Base-by-base conservation (phyloP, 1,140 invertebrate genomes). In the Teleogryllus occipitalis region DNA sequence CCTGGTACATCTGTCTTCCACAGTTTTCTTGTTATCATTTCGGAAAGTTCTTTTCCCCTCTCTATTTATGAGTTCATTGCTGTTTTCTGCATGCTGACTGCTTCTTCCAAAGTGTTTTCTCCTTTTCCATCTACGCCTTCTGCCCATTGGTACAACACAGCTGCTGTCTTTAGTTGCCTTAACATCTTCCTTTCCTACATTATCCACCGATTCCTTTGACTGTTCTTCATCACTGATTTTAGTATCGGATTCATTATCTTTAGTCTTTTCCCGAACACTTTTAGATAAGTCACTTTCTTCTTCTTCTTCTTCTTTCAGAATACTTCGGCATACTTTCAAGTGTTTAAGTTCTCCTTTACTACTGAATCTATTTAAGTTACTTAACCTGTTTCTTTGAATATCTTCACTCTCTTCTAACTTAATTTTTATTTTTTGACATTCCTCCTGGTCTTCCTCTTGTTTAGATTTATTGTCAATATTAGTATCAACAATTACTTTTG, bases 271-370 rank as follows among this genome's bases (percentile, higher is more conserved):
- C 77, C 75, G 74, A 80, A 74, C n/a, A 12, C 22, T 75, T 79
- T 74, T 77, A 48, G 79, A 75, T 81, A 27, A 72, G 14, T 79
- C 65, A 80, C 76, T 79, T 81, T 74, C 78, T 81, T 79, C 47
- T 77, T 39, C 27, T 39, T 39, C 27, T 39, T 39, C 27, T 5
- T 39, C 27, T 5, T 39, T 39, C 27, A 39, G 27, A 39, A 39
- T 39, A 39, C 27, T 39, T 39, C 27, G 27, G 27, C 27, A 39
- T 5, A 39, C 5, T 39, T 39, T 39, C 27, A 39, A 39, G 27
- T 39, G 27, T 39, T 27, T 39, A 8, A 54, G 18, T 65, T 65
- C 18, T 65, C 18, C 54, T 65, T 65, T 10, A 65, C 18, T 14
- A 10, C 18, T 65, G 10, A 65, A 65, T 65, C 18, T 14, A 65